These are phyloP conservation scores for Hydrotaea cyrtoneurina DNA, from an alignment of 2,888 invertebrate genomes.

Conservation along the genomic window DNA sequence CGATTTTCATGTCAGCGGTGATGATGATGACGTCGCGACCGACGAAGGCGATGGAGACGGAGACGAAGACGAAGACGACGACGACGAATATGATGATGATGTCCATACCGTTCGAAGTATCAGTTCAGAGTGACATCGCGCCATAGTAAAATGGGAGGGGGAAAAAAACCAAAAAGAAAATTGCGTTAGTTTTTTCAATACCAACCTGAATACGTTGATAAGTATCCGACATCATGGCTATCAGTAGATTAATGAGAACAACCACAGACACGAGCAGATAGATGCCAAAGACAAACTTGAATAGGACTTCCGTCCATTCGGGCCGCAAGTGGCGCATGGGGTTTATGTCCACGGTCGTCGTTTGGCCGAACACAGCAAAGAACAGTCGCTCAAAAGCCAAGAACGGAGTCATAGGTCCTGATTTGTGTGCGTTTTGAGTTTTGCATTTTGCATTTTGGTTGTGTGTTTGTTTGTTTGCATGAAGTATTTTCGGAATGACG, in stretches of 20 bases:
- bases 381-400: slow-evolving; percentile 98
- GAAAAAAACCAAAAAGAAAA: slow-evolving; percentile 70
- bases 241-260: slow-evolving; percentile 98
- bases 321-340: slow-evolving; percentile 87
- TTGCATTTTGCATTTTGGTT: slow-evolving; percentile 49
- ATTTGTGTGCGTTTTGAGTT: slow-evolving; percentile 58
- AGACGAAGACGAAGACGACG: slow-evolving; percentile 30
- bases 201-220: slow-evolving; percentile 99
- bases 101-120: slow-evolving; percentile 14
- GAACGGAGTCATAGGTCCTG: slow-evolving; percentile 88
- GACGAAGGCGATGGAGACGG: slow-evolving; percentile 38
- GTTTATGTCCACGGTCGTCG: slow-evolving; percentile 91
- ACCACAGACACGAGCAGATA: slow-evolving; percentile 99
- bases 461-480: slow-evolving; percentile 19
- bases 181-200: slow-evolving; percentile 79
- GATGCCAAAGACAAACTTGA: slow-evolving; percentile 96
- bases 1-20: slow-evolving; percentile 31
- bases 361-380: slow-evolving; percentile 98
- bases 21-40: slow-evolving; percentile 38
- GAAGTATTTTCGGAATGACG: slow-evolving; percentile 4
- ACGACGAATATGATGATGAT: neutral
- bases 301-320: slow-evolving; percentile 91
- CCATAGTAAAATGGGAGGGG: slow-evolving; percentile 57
- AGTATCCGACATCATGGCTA: slow-evolving; percentile 99
- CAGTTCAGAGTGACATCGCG: slow-evolving; percentile 40